phyloP scores from a whole-genome alignment of 2,888 invertebrate species.

The Limnephilus lunatus region DNA sequence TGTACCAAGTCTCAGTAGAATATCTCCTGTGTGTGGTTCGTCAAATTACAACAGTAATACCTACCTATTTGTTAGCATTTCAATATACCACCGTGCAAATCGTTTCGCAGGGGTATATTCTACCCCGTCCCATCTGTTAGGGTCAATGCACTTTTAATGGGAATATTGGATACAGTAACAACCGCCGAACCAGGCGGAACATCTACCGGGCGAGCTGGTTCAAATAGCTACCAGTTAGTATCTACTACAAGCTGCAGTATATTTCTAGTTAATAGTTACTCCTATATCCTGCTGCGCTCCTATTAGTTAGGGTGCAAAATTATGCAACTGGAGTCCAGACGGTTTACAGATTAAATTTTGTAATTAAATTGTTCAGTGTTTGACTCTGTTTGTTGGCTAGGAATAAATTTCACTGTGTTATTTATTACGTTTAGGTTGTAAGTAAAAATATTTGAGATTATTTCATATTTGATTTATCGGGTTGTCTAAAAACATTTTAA shows the following conservation, averaged over 20 bases:
- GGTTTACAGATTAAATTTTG: not conserved
- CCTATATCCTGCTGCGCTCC: not conserved
- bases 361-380: not conserved
- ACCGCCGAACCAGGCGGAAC: not conserved
- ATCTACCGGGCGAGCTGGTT: not conserved
- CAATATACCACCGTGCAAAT: not conserved
- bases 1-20: no score
- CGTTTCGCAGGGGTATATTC: not conserved
- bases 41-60: no score
- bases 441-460: no score
- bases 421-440: not conserved
- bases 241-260: not conserved
- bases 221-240: not conserved
- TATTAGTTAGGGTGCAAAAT: not conserved
- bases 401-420: not conserved
- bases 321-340: not conserved
- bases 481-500: no score
- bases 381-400: not conserved
- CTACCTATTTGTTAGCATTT: not conserved
- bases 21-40: no score
- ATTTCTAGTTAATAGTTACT: not conserved
- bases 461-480: no score
- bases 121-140: conserved; percentile 35
- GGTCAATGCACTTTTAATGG: conserved; percentile 63
- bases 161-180: conserved; percentile 43